phyloP scores from a whole-genome alignment of 2,797 vertebrate genomes.

The Myioborus melanocephalus region DNA sequence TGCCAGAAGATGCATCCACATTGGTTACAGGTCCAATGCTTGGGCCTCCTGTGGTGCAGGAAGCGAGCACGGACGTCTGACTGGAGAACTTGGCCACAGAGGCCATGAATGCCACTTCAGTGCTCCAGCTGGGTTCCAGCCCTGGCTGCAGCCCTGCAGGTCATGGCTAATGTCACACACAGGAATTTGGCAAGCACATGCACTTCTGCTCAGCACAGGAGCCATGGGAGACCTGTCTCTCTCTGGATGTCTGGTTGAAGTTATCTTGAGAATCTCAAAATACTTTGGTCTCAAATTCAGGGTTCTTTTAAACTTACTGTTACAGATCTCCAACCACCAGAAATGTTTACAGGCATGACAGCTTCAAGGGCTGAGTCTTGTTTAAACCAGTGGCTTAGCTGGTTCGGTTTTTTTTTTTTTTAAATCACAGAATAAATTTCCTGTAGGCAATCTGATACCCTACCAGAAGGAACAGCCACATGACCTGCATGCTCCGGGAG shows the following conservation, averaged over 20 bases:
- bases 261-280: not conserved
- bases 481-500: not conserved
- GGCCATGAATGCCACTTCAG: not conserved
- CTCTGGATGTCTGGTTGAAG: not conserved
- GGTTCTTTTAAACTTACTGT: not conserved
- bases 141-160: accelerated
- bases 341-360: not conserved
- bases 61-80: accelerated
- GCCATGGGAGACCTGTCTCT: not conserved
- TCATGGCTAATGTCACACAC: accelerated
- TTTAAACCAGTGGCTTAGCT: not conserved
- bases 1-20: not conserved
- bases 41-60: not conserved
- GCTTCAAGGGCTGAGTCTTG: not conserved
- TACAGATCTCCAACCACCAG: not conserved
- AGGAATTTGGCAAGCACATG: not conserved
- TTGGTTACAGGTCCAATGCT: accelerated
- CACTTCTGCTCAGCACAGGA: not conserved
- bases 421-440: not conserved
- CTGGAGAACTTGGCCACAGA: not conserved
- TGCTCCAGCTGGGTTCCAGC: not conserved
- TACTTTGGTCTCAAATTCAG: not conserved
- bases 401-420: not conserved
- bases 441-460: not conserved
- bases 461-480: not conserved